Percentiles rank a stretch among this genome's conserved stretches.
These are phyloP conservation scores for Orius insidiosus DNA, from an alignment of 1,140 invertebrate genomes.

Conservation along the genomic window DNA sequence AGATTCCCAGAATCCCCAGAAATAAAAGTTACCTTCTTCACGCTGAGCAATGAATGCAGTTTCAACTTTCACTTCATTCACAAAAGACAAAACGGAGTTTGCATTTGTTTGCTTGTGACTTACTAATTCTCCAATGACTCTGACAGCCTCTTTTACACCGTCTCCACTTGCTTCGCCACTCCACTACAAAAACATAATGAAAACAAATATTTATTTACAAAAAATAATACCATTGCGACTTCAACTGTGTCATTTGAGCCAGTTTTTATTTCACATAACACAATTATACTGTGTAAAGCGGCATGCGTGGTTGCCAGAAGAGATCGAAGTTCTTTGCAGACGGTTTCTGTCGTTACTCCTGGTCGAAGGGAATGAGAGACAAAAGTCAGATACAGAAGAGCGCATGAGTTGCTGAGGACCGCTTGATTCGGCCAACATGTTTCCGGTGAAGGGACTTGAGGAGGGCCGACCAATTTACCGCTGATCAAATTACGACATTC, in stretches of 20 bases:
- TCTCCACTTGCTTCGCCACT: slow-evolving; percentile 24
- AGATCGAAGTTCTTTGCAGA: slow-evolving; percentile 47
- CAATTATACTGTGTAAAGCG: slow-evolving; percentile 34
- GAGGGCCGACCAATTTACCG: slow-evolving; percentile 53
- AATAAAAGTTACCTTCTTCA: slow-evolving; percentile 30
- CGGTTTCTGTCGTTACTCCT: slow-evolving; percentile 52
- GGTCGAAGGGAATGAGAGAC: slow-evolving; percentile 34
- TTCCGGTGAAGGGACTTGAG: slow-evolving; percentile 48
- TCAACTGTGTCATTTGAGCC: slow-evolving; percentile 67
- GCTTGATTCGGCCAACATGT: slow-evolving; percentile 65
- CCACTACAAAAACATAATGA: slow-evolving; percentile 27
- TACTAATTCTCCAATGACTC: slow-evolving; percentile 48
- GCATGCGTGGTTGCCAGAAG: slow-evolving; percentile 42
- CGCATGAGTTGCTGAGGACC: slow-evolving; percentile 49
- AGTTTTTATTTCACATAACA: slow-evolving; percentile 64
- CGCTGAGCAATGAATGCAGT: slow-evolving; percentile 42
- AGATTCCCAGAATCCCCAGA: too few relatives aligned
- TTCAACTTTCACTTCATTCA: slow-evolving; percentile 63
- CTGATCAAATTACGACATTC: slow-evolving; percentile 60
- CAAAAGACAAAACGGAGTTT: slow-evolving; percentile 47
- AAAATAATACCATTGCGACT: slow-evolving; percentile 55
- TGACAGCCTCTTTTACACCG: slow-evolving; percentile 39
- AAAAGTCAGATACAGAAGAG: slow-evolving; percentile 49
- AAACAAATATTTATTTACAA: slow-evolving; percentile 3
- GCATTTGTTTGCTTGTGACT: slow-evolving; percentile 41